Base-by-base conservation (phyloP, 2,797 vertebrate species). In the Sylvilagus floridanus region DNA sequence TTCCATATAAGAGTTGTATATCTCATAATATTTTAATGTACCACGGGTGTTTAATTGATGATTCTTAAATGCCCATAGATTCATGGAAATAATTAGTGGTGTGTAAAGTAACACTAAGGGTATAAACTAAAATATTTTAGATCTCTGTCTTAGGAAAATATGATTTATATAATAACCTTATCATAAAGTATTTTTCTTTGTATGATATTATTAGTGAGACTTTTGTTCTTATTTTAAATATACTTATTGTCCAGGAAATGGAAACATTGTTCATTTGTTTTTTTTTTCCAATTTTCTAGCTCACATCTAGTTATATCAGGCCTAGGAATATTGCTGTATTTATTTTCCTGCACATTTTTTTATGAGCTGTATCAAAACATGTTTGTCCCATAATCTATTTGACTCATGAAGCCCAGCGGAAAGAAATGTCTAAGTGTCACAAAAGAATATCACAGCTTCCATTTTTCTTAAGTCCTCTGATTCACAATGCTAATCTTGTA, bases 21-120 rank as follows among this genome's bases (percentile, higher is more conserved):
- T 86, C 83, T 71, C 57, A 47, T 88, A 93, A 93, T 89, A 73
- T 71, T 95, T 94, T 87, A 91, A 93, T 62, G 83, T 30, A 54
- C 37, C 11, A 2, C 52, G 83, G 21, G 42, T 94, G 77, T 69
- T 96, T 92, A 92, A 93, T 88, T 78, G 86, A 84, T 77, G 93
- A 63, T 85, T 91, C 71, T 71, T 83, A 90, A 93, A 86, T 28
- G 82, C 62, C 71, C 69, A 35, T 26, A 32, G 42, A 66, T 90
- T 94, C 92, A 93, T 91, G 63, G 71, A 76, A 84, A 94, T 68
- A 86, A 84, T 92, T 87, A 57, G 54, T 89, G 66, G 30, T 71
- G 4, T 75, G 62, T 86, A 82, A 92, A 97, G 37, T 32, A 63
- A 78, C 52, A 71, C 13, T 62, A 42, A 14, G 57, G 37, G 83